Evolutionary conservation across 37 sponge, comb jelly and placozoan species (phyloP).

Genomic region (Chondrosia reniformis): DNA sequence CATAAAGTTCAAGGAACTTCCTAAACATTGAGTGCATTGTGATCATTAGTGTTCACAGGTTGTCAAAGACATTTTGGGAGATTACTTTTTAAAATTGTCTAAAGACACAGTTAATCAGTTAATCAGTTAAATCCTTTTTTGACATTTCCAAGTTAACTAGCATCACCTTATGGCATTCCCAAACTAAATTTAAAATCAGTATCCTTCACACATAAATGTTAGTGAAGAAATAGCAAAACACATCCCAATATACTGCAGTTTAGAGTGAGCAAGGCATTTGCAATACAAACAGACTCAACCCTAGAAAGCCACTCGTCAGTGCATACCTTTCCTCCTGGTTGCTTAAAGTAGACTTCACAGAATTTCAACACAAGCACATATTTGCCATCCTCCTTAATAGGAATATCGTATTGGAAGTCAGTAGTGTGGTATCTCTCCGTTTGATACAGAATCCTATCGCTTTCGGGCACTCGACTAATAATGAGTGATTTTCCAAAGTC

Average conservation of each 20-base stretch:
- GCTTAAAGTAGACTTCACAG: slow-evolving; percentile 90
- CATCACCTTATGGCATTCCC: too few species aligned
- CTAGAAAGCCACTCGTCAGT: background rate
- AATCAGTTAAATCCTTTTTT: too few species aligned
- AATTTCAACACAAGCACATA: slow-evolving; percentile 86
- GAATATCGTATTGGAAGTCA: slow-evolving; percentile 74
- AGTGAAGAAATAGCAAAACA: background rate
- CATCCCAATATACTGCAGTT: background rate
- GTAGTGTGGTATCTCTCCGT: slow-evolving; percentile 86
- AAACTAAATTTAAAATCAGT: too few species aligned
- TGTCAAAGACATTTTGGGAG: background rate
- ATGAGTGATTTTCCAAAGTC: slow-evolving; percentile 63
- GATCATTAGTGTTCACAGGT: background rate
- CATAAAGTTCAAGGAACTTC: background rate
- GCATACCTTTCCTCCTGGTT: slow-evolving; percentile 68
- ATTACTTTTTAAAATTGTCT: too few species aligned
- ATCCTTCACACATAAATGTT: too few species aligned
- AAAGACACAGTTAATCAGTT: too few species aligned
- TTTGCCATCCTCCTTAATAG: slow-evolving; percentile 67
- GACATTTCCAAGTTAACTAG: too few species aligned
- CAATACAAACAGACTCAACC: background rate
- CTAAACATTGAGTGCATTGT: background rate
- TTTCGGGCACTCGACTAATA: slow-evolving; percentile 62
- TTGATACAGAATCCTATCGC: slow-evolving; percentile 83
- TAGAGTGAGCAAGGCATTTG: background rate